A percentile compares a stretch with the other conserved stretches of the same genome.
Evolutionary conservation across 2,888 invertebrate species (phyloP).

Genomic region (Idaea aversata): DNA sequence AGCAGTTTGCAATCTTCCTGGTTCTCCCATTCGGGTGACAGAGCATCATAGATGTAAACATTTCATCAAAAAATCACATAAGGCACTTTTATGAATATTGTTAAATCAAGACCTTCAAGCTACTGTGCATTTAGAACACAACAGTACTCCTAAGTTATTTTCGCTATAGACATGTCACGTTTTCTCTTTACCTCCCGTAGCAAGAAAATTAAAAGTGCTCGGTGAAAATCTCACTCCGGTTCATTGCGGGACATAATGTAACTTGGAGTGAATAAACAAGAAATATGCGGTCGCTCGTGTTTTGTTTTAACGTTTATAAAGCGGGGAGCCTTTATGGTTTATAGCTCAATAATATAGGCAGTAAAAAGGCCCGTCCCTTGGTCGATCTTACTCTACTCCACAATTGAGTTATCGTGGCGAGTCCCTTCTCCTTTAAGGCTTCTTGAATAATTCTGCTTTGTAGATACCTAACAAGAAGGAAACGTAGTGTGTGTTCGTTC

Average conservation of each 20-base stretch:
- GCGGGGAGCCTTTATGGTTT: constrained; percentile 68
- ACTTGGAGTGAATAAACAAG: constrained; percentile 59
- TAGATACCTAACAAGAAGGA: constrained; percentile 41
- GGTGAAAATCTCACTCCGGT: constrained; percentile 50
- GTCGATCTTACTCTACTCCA: constrained; percentile 52
- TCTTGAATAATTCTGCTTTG: constrained; percentile 54
- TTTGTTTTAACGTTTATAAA: constrained; percentile 70
- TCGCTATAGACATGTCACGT: constrained; percentile 26
- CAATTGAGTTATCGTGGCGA: constrained; percentile 62
- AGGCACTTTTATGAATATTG: neutral
- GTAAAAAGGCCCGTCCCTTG: constrained; percentile 62
- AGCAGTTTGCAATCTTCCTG: constrained; percentile 1
- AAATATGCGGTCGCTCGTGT: constrained; percentile 62
- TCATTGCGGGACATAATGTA: constrained; percentile 53
- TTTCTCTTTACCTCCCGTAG: constrained; percentile 21
- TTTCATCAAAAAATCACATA: neutral
- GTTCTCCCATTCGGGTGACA: neutral
- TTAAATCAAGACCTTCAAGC: constrained; percentile 16
- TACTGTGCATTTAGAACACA: constrained; percentile 15
- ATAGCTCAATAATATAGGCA: constrained; percentile 71
- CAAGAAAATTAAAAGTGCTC: constrained; percentile 47
- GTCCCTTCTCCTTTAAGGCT: constrained; percentile 52
- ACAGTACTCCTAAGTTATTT: constrained; percentile 24
- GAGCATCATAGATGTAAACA: neutral
- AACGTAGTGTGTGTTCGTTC: constrained; percentile 36